Evolutionary conservation across 2,113 vertebrate genomes (phyloP).

Genomic region (Chinchilla lanigera): DNA sequence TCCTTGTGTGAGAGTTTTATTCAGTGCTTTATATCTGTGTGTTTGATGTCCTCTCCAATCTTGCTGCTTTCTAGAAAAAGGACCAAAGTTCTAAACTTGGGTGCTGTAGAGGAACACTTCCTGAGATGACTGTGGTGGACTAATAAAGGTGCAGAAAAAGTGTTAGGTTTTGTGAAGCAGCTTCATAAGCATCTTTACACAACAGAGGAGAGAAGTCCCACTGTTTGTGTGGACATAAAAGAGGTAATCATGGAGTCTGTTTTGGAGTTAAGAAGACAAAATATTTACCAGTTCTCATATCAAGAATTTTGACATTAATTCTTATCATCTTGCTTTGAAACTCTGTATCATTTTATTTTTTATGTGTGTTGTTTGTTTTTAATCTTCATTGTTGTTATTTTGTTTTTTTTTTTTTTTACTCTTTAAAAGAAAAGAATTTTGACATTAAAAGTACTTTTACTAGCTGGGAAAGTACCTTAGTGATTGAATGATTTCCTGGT

Average conservation of each 20-base stretch:
- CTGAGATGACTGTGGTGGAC: not conserved
- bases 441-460: not conserved
- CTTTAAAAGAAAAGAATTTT: not conserved
- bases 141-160: not conserved
- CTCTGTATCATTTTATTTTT: no score
- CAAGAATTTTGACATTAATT: not conserved
- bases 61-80: not conserved
- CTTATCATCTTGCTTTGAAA: no score
- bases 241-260: not conserved
- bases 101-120: not conserved
- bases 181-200: not conserved
- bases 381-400: no score
- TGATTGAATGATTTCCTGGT: not conserved
- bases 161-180: not conserved
- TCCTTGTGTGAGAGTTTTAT: not conserved
- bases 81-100: not conserved
- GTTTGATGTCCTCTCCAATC: not conserved
- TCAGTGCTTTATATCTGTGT: not conserved
- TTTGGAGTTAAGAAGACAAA: not conserved
- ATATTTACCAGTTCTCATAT: not conserved
- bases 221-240: not conserved
- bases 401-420: no score
- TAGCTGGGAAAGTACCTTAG: not conserved
- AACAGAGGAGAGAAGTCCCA: not conserved
- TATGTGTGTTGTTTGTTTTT: no score